phyloP scores from a whole-genome alignment of 2,888 invertebrate genomes.

The Sminthurinus aureus region DNA sequence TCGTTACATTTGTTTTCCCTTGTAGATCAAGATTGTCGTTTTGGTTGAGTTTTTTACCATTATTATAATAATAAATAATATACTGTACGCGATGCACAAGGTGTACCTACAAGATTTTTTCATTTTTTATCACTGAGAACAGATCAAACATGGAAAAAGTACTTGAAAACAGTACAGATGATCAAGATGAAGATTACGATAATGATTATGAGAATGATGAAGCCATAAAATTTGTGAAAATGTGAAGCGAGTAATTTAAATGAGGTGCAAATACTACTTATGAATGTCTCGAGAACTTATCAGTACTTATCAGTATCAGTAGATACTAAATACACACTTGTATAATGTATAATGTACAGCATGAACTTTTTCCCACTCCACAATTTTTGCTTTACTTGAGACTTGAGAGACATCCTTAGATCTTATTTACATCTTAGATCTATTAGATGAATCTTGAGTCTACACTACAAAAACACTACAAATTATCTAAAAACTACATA shows the following conservation, averaged over 20 bases:
- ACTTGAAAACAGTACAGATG: background rate
- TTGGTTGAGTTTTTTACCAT: background rate
- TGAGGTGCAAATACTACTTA: conserved; percentile 35
- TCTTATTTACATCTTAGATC: background rate
- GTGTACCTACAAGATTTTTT: background rate
- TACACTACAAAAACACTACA: background rate
- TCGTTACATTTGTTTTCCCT: no score
- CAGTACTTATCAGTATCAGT: conserved; percentile 23
- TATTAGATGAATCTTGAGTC: background rate
- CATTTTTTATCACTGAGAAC: background rate
- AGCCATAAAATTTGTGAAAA: conserved; percentile 24
- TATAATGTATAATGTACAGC: background rate
- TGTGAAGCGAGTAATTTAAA: conserved; percentile 30
- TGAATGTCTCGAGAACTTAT: background rate
- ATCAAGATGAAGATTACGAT: background rate
- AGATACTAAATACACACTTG: background rate
- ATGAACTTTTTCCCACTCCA: background rate
- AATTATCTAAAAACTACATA: background rate
- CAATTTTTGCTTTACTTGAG: background rate
- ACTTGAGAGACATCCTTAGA: background rate
- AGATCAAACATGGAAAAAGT: background rate
- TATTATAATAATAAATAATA: background rate
- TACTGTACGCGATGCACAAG: background rate
- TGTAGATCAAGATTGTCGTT: no score
- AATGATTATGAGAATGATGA: conserved; percentile 8